A percentile compares a stretch with the other conserved stretches of the same genome.
Conservation (phyloP, 2,888 invertebrate species). For the Hydriomena furcata region DNA sequence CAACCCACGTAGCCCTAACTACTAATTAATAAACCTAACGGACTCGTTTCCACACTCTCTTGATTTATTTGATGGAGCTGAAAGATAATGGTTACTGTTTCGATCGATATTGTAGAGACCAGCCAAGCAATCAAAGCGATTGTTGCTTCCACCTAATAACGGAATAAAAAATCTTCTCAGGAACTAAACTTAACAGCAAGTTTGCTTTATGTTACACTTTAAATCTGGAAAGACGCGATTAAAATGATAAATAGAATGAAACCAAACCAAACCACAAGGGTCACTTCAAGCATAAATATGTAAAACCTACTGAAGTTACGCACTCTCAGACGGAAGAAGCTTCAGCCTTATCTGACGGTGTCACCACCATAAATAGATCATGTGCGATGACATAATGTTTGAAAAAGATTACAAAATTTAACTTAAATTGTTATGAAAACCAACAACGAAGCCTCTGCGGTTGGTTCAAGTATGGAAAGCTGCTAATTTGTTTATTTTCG, state of each 20-base stretch:
- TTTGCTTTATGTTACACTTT: no score
- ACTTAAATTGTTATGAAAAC: neutral
- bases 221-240: no score
- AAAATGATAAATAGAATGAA: no score
- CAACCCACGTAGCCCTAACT: slow-evolving; percentile 65
- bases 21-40: slow-evolving; percentile 72
- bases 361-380: slow-evolving; percentile 56
- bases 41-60: slow-evolving; percentile 59
- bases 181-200: no score
- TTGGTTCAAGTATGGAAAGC: no score
- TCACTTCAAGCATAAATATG: no score
- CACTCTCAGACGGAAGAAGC: slow-evolving; percentile 47
- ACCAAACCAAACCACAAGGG: no score
- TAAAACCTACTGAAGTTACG: neutral
- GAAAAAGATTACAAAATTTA: slow-evolving; percentile 57
- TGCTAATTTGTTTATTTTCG: no score
- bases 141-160: no score
- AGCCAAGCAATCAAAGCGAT: neutral
- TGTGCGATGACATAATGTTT: slow-evolving; percentile 62
- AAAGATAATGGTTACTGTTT: slow-evolving; percentile 37
- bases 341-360: slow-evolving; percentile 49
- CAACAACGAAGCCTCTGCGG: no score
- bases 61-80: slow-evolving; percentile 57
- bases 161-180: no score
- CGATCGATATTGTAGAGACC: neutral